Evolutionary conservation across 2,888 invertebrate species (phyloP).

Genomic region (Stenchaetothrips biformis): DNA sequence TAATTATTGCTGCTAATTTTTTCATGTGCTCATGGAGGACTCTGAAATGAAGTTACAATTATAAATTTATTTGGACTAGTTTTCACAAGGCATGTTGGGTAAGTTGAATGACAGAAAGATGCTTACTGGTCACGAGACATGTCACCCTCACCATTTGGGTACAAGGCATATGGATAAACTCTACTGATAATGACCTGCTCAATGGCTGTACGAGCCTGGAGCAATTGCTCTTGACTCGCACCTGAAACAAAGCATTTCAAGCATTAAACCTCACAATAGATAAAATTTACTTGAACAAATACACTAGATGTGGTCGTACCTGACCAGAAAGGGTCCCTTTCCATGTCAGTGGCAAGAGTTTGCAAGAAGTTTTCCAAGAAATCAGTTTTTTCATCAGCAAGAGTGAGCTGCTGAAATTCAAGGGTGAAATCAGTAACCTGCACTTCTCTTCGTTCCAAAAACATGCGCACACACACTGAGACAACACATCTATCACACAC

Average conservation of each 20-base stretch:
- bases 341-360: constrained; percentile 63
- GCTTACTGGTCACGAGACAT: constrained; percentile 81
- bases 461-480: constrained; percentile 70
- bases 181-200: constrained; percentile 88
- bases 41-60: constrained; percentile 47
- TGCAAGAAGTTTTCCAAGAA: constrained; percentile 77
- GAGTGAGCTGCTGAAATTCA: constrained; percentile 71
- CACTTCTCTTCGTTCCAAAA: constrained; percentile 71
- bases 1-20: constrained; percentile 68
- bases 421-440: constrained; percentile 68
- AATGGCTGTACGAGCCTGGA: constrained; percentile 73
- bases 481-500: constrained; percentile 70
- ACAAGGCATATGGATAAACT: constrained; percentile 87
- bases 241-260: constrained; percentile 48
- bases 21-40: constrained; percentile 84
- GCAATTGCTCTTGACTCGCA: constrained; percentile 64
- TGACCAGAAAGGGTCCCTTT: constrained; percentile 67
- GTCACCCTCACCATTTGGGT: constrained; percentile 96
- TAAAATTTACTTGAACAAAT: background rate
- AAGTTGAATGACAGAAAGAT: constrained; percentile 27
- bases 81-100: constrained; percentile 29
- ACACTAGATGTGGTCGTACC: constrained; percentile 47
- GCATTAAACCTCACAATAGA: background rate
- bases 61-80: constrained; percentile 27
- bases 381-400: constrained; percentile 89